phyloP scores from a whole-genome alignment of 2,113 vertebrate genomes.

The Podarcis cretensis region DNA sequence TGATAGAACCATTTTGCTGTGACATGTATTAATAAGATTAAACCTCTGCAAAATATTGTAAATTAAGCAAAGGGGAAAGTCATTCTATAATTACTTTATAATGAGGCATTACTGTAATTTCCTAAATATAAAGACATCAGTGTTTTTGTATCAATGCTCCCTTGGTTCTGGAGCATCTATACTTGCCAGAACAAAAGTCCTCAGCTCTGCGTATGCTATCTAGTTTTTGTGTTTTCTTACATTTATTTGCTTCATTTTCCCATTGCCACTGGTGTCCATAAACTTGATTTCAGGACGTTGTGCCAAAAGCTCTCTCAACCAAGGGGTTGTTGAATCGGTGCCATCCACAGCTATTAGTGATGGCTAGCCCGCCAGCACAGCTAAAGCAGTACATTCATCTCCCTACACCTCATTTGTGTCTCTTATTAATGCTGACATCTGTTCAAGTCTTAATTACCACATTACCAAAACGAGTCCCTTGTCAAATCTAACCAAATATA shows the following conservation, averaged over 20 bases:
- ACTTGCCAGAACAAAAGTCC: background rate
- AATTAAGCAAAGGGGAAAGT: constrained; percentile 2
- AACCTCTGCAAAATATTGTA: constrained; percentile 1
- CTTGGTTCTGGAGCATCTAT: background rate
- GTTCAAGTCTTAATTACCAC: constrained; percentile 77
- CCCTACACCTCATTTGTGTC: constrained; percentile 73
- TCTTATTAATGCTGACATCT: constrained; percentile 79
- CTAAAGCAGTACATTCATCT: constrained; percentile 70
- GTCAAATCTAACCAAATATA: constrained; percentile 67
- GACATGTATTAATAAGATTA: background rate
- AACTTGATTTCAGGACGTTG: constrained; percentile 1
- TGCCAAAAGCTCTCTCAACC: constrained; percentile 43
- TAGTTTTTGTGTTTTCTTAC: background rate
- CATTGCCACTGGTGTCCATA: constrained; percentile 14
- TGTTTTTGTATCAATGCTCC: constrained; percentile 21
- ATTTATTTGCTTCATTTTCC: background rate
- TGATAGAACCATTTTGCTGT: background rate
- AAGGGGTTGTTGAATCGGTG: constrained; percentile 38
- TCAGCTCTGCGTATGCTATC: background rate
- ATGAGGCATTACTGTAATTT: background rate
- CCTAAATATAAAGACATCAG: background rate
- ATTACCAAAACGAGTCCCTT: constrained; percentile 74
- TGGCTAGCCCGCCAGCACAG: constrained; percentile 38
- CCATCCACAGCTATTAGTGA: constrained; percentile 45
- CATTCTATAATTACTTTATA: constrained; percentile 14